These are phyloP conservation scores for Falco peregrinus DNA, from an alignment of 2,797 vertebrate genomes.

Conservation along the genomic window DNA sequence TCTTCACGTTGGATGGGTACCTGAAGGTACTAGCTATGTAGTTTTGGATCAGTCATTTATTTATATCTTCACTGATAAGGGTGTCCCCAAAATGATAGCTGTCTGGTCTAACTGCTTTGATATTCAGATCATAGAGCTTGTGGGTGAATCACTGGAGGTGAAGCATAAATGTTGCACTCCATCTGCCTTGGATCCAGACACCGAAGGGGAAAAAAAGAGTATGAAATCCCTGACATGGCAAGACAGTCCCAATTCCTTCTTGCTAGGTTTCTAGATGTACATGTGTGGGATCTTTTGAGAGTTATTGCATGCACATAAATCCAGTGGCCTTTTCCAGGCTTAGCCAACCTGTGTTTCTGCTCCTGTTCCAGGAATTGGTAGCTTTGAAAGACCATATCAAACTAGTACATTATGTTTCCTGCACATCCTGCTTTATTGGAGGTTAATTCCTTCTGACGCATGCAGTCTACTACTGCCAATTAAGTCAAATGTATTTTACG, in stretches of 20 bases:
- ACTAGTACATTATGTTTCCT: slow-evolving; percentile 68
- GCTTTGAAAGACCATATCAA: slow-evolving; percentile 59
- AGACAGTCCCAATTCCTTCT: slow-evolving; percentile 29
- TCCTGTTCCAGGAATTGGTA: slow-evolving; percentile 51
- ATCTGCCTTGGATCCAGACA: slow-evolving; percentile 22
- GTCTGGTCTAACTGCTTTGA: neutral
- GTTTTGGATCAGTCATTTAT: neutral
- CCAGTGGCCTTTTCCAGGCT: slow-evolving; percentile 39
- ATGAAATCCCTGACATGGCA: neutral
- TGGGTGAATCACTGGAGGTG: neutral
- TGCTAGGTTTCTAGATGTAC: neutral
- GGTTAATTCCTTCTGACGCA: slow-evolving; percentile 49
- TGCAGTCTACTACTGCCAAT: slow-evolving; percentile 35
- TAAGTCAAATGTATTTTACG: slow-evolving; percentile 44
- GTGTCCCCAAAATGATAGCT: neutral
- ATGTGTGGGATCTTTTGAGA: neutral
- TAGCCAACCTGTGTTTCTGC: neutral
- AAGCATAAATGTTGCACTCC: neutral
- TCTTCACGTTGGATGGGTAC: neutral
- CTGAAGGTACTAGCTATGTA: neutral
- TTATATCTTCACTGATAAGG: neutral
- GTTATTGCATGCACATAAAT: slow-evolving; percentile 21
- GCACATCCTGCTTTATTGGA: slow-evolving; percentile 41
- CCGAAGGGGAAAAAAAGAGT: neutral
- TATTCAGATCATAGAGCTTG: neutral